Evolutionary conservation across 1,140 invertebrate species (phyloP).

Genomic region (Condylostylus longicornis): DNA sequence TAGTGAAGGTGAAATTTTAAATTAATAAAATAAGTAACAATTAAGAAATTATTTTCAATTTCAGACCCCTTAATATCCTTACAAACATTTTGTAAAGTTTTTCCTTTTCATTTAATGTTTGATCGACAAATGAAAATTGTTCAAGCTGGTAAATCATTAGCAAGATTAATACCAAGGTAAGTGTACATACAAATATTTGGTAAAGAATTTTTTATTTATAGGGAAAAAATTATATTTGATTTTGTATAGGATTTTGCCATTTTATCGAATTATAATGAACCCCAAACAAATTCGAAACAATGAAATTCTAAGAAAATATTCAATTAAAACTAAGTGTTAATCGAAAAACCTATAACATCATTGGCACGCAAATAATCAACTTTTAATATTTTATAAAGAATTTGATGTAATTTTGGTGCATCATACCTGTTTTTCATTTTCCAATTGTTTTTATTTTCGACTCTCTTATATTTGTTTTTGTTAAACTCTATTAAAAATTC

Average conservation of each 20-base stretch:
- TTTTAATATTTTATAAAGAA: no score
- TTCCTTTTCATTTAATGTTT: constrained; percentile 92
- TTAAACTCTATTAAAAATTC: no score
- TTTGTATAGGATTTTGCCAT: no score
- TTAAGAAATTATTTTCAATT: constrained; percentile 14
- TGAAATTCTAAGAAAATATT: no score
- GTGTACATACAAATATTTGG: no score
- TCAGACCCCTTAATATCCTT: constrained; percentile 77
- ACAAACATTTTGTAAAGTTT: constrained; percentile 80
- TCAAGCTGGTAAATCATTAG: constrained; percentile 76
- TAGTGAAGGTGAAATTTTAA: constrained; percentile 21
- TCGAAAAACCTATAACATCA: no score
- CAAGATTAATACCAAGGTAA: constrained; percentile 60
- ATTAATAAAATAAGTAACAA: not conserved
- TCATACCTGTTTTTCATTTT: not conserved
- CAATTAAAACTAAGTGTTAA: no score
- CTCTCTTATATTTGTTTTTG: not conserved
- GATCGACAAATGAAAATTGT: constrained; percentile 68
- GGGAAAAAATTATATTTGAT: no score
- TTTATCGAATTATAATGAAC: no score
- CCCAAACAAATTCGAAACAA: no score
- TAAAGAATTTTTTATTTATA: no score
- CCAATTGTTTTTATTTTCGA: not conserved
- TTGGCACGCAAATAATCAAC: no score
- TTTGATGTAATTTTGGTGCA: not conserved